Conservation (phyloP, 1,140 invertebrate species). For the Caenorhabditis elegans region DNA sequence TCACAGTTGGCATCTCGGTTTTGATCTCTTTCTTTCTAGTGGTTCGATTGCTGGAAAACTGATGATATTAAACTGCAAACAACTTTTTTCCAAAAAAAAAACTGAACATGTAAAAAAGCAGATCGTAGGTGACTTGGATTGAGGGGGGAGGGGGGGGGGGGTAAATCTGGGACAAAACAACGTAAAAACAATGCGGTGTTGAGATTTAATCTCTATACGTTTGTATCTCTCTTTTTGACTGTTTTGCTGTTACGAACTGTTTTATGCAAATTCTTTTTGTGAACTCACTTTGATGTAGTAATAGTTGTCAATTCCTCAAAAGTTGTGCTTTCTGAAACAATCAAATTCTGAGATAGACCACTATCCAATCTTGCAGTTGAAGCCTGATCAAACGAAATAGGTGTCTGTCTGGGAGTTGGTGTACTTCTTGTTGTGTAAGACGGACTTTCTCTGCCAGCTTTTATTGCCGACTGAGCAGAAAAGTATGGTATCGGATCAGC, state of each 20-base stretch:
- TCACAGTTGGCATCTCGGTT: conserved; percentile 7
- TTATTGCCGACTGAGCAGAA: neutral
- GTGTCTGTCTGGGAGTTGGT: neutral
- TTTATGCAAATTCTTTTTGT: neutral
- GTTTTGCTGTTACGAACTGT: neutral
- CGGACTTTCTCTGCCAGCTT: neutral
- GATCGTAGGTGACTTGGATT: no score
- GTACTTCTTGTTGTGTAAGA: neutral
- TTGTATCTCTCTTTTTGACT: neutral
- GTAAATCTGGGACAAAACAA: neutral
- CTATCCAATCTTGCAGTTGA: neutral
- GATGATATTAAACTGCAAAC: neutral
- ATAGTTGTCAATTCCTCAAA: conserved; percentile 36
- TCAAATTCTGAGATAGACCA: neutral
- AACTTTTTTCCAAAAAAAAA: neutral
- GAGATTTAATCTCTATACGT: conserved; percentile 30
- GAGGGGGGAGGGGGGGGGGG: no score
- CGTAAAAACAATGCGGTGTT: neutral
- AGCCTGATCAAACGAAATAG: neutral
- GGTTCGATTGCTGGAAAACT: neutral
- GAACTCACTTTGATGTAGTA: conserved; percentile 33
- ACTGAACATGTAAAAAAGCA: no score
- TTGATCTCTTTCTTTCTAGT: neutral
- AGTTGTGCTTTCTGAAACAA: conserved; percentile 30
- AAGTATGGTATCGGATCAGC: neutral